Percentiles rank a stretch among this genome's conserved stretches.
These are phyloP conservation scores for Lipotes vexillifer DNA, from an alignment of 2,113 vertebrate species.

Conservation along the genomic window DNA sequence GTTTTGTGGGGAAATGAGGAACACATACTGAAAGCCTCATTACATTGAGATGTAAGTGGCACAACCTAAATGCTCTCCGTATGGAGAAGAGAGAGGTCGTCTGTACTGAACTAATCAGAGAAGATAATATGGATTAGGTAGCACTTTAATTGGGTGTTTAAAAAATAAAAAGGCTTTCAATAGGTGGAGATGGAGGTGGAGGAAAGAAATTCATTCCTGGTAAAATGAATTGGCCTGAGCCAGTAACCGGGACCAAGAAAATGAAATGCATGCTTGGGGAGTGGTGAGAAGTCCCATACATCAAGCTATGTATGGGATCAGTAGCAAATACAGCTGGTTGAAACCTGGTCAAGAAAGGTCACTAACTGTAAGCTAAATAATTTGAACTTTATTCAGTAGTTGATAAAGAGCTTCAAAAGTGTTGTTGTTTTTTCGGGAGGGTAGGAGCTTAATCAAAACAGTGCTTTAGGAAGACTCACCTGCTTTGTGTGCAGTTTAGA, in stretches of 20 bases:
- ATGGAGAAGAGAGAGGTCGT: background rate
- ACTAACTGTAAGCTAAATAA: background rate
- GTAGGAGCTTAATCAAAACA: background rate
- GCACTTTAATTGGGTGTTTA: background rate
- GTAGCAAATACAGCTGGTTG: background rate
- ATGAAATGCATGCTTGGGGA: background rate
- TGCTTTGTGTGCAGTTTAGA: background rate
- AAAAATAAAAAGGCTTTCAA: background rate
- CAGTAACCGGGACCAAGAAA: background rate
- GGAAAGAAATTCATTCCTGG: background rate
- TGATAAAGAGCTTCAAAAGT: background rate
- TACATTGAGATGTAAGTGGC: background rate
- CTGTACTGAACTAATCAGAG: background rate
- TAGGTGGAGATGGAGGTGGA: background rate
- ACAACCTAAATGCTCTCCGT: background rate
- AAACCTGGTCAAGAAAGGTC: background rate
- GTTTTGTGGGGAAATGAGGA: background rate
- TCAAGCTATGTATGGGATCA: background rate
- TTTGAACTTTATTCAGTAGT: background rate
- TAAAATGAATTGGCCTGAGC: background rate
- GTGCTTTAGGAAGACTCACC: background rate
- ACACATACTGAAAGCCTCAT: background rate
- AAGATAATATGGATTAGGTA: background rate
- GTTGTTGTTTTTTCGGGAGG: background rate
- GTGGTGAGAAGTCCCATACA: background rate